phyloP scores from a whole-genome alignment of 2,113 vertebrate species.

The Datnioides undecimradiatus region DNA sequence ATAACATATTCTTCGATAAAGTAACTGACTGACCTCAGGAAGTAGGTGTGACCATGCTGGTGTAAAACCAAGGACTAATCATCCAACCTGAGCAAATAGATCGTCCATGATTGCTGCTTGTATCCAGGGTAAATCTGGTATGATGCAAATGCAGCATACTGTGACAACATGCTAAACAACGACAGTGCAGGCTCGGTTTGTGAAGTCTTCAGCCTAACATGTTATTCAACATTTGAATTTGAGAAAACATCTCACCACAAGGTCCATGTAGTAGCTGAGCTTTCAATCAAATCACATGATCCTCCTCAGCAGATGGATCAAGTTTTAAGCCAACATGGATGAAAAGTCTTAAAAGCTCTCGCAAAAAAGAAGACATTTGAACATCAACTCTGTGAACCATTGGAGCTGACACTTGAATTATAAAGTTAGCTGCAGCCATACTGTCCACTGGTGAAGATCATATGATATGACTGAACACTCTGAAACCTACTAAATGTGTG shows the following conservation, averaged over 20 bases:
- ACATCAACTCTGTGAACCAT: too few relatives aligned
- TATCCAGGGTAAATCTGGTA: slow-evolving; percentile 4
- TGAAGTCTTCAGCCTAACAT: not conserved
- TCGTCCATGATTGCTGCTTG: not conserved
- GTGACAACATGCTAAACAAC: not conserved
- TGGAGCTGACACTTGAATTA: not conserved
- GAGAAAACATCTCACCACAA: not conserved
- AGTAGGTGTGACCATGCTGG: not conserved
- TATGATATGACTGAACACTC: not conserved
- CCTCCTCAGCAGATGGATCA: not conserved
- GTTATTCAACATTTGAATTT: not conserved
- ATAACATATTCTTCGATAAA: not conserved
- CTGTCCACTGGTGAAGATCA: not conserved
- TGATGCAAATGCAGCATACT: slow-evolving; percentile 10
- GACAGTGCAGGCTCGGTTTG: not conserved
- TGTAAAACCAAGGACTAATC: not conserved
- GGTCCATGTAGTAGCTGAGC: too few relatives aligned
- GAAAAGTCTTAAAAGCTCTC: too few relatives aligned
- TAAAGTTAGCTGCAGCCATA: not conserved
- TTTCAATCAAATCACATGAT: too few relatives aligned
- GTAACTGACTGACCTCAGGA: too few relatives aligned
- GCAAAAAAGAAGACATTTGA: too few relatives aligned
- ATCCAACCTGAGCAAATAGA: not conserved
- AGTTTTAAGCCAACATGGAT: too few relatives aligned
- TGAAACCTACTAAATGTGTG: not conserved